Base-by-base conservation (phyloP, 2,113 vertebrate genomes). In the Aythya baeri region DNA sequence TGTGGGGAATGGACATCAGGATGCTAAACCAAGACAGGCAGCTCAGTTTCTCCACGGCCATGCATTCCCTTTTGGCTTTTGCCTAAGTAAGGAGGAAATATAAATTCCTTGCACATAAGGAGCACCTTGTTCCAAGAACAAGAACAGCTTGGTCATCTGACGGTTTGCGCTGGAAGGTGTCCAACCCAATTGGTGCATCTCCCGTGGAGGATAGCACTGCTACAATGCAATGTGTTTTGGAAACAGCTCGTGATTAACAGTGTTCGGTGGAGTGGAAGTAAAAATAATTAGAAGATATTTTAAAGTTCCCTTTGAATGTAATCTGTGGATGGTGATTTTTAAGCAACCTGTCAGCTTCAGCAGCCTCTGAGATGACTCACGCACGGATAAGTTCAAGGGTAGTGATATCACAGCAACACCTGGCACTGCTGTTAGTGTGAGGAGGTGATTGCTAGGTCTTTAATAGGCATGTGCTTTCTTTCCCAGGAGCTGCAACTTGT, bases 261-360 rank as follows among this genome's bases (percentile, higher is more conserved):
- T 94, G 94, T 83, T 95, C 34, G 6, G 34, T 97, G 96, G 85
- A 93, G 83, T 96, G 96, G 96, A 97, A 97, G 89, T 79, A 91
- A 96, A 96, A 96, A 86, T 95, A 97, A 97, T 97, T 97, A 94
- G 93, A 91, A 95, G 93, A 93, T 94, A 91, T 86, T 97, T 96
- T 94, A 96, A 89, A 95, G 83, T 78, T 94, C 68, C 32, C 57
- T 91, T 49, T 75, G 83, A 93, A 86, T 88, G 75, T 93, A 93
- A 68, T 86, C 83, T 57, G 67, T 38, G 36, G 83, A 62, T 70
- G 90, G 38, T 93, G 93, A 86, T 77, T 96, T 96, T 95, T 89
- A 91, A 96, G 44, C 73, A 93, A 67, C 86, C 72, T 97, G 94
- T 92, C 95, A 94, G 72, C 88, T 90, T 93, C 75, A 72, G 11